Evolutionary conservation across 1,140 invertebrate species (phyloP).

Genomic region (Sitobion miscanthi): DNA sequence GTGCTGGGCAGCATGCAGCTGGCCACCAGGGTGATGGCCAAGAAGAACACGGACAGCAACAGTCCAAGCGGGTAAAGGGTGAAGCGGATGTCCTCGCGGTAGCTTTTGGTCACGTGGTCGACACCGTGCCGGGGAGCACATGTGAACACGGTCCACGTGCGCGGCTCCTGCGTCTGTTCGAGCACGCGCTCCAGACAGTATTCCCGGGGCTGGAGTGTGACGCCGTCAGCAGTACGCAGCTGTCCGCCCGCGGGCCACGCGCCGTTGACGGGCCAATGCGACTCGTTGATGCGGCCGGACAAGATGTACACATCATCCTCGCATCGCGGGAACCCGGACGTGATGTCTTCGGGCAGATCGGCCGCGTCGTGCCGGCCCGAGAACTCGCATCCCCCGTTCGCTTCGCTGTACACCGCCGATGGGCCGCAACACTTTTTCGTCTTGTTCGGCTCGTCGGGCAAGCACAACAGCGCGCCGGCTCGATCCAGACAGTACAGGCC

Average conservation of each 20-base stretch:
- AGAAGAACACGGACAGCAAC: constrained; percentile 77
- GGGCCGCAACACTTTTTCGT: constrained; percentile 69
- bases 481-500: constrained; percentile 66
- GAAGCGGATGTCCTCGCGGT: constrained; percentile 67
- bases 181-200: constrained; percentile 71
- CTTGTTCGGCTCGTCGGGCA: constrained; percentile 58
- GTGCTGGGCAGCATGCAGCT: constrained; percentile 77
- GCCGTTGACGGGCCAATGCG: constrained; percentile 61
- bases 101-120: constrained; percentile 62
- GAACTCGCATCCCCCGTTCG: constrained; percentile 64
- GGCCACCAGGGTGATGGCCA: constrained; percentile 76
- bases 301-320: constrained; percentile 61
- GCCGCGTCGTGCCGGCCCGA: constrained; percentile 60
- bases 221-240: constrained; percentile 64
- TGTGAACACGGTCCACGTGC: constrained; percentile 68
- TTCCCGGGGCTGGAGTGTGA: constrained; percentile 62
- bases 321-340: constrained; percentile 67
- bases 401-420: constrained; percentile 67
- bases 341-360: constrained; percentile 48
- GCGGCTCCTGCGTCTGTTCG: constrained; percentile 63
- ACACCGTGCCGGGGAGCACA: constrained; percentile 67
- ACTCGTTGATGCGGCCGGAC: constrained; percentile 64
- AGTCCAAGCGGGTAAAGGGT: constrained; percentile 76
- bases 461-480: constrained; percentile 47
- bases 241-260: constrained; percentile 63